These are phyloP conservation scores for Leptoteleia sp. DNA, from an alignment of 1,140 invertebrate genomes.

Conservation along the genomic window DNA sequence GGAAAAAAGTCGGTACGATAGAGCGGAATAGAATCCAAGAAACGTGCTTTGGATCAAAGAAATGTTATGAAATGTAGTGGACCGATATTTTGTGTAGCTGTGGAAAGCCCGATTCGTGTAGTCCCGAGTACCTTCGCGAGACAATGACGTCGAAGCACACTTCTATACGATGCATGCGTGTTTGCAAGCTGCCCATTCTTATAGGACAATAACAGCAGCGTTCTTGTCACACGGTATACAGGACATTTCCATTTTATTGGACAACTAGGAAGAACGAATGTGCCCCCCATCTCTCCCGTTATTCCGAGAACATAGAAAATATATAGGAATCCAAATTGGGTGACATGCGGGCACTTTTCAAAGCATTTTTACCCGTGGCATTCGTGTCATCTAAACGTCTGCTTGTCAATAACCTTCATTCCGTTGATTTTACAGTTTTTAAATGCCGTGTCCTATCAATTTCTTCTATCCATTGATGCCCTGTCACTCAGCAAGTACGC, in stretches of 20 bases:
- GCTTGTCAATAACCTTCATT: slow-evolving; percentile 21
- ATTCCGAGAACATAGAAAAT: slow-evolving; percentile 45
- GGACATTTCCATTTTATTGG: slow-evolving; percentile 81
- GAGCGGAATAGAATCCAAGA: too few species aligned
- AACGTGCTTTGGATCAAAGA: too few species aligned
- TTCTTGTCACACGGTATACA: slow-evolving; percentile 56
- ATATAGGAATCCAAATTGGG: slow-evolving; percentile 76
- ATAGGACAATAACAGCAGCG: too few species aligned
- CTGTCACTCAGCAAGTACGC: slow-evolving; percentile 1
- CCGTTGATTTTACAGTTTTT: slow-evolving; percentile 19
- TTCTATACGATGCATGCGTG: too few species aligned
- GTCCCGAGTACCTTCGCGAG: too few species aligned
- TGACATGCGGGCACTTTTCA: slow-evolving; percentile 70
- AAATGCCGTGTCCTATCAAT: slow-evolving; percentile 12
- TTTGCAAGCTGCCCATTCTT: too few species aligned
- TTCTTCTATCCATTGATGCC: neutral
- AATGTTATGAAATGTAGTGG: too few species aligned
- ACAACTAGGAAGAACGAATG: slow-evolving; percentile 70
- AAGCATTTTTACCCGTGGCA: slow-evolving; percentile 29
- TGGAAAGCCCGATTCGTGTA: too few species aligned
- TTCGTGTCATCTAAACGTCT: slow-evolving; percentile 70
- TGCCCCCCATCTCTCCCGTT: neutral
- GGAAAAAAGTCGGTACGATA: too few species aligned
- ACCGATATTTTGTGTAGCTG: too few species aligned
- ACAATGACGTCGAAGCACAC: too few species aligned